Evolutionary conservation across 2,888 invertebrate species (phyloP), one percentile per base, ranked within the genome.

Genomic region (Agonopterix subpropinquella): DNA sequence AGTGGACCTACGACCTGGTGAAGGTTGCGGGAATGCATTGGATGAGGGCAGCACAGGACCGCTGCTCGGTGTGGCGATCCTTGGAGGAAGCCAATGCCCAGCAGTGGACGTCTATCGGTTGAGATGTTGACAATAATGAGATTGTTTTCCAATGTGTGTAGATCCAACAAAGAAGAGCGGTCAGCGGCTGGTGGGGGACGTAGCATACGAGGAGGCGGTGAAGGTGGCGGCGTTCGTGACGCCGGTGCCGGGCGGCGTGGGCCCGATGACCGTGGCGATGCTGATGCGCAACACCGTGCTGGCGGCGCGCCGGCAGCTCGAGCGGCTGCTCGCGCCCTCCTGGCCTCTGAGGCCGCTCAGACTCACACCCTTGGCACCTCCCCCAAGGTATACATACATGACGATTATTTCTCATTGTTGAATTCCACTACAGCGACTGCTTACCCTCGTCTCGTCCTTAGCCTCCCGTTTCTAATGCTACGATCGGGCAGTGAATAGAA

Each of bases 221-320:
- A 78, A 91, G 60, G 93, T 95, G 53, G 98, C 98, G 11, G 92
- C 95, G 1, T 93, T 92, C 82, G 95, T 98, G 67, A 98, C 98
- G 18, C 98, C 98, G 4, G 98, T 98, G 46, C 97, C 97, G 9
- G 96, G 96, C 49, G 99, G 99, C 54, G 99, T 99, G 53, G 99
- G 99, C 0, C 99, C 99, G 11, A 98, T 99, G 98, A 99, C 99
- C 0, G 99, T 98, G 56, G 98, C 98, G 13, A 98, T 98, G 98
- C 86, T 97, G 36, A 96, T 98, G 96, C 92, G 92, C 64, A 99
- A 99, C 85, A 98, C 98, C 0, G 95, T 98, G 37, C 90, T 93
- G 57, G 94, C 97, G 47, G 97, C 98, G 8, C 86, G 92, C 61
- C 89, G 90, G 45, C 89, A 91, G 47, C 90, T 91, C 10, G 82